phyloP scores from a whole-genome alignment of 2,113 vertebrate genomes.

The Naja naja region DNA sequence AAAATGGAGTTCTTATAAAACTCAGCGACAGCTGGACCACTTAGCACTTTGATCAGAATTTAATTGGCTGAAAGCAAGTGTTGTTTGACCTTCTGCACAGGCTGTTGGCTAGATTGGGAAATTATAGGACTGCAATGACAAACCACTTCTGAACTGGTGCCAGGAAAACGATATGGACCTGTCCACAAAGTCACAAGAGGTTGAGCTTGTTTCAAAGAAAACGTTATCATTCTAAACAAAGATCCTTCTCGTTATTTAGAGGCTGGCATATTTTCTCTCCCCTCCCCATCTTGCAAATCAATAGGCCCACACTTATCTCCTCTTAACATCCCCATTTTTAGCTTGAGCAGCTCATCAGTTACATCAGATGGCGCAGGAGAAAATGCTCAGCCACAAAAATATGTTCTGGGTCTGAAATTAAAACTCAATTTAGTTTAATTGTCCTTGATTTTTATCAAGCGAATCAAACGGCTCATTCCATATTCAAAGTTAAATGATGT shows the following conservation, averaged over 20 bases:
- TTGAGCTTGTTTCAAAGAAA: not conserved
- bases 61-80: conserved; percentile 31
- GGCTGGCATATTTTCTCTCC: conserved; percentile 3
- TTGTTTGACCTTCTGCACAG: conserved; percentile 20
- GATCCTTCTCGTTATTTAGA: conserved; percentile 16
- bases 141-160: not conserved
- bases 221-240: not conserved
- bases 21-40: not conserved
- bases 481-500: conserved; percentile 68
- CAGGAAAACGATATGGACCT: not conserved
- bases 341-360: conserved; percentile 53
- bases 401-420: conserved; percentile 70
- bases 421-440: conserved; percentile 76
- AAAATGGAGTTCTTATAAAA: not conserved
- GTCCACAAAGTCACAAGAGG: not conserved
- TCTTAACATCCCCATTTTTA: conserved; percentile 44
- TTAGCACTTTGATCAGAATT: conserved; percentile 18
- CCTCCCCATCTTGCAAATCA: conserved; percentile 41
- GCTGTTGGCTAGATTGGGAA: not conserved
- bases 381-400: conserved; percentile 59
- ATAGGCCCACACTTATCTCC: conserved; percentile 48
- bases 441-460: conserved; percentile 75
- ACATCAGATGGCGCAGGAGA: conserved; percentile 68
- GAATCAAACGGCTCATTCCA: conserved; percentile 68
- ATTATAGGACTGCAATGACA: not conserved